Percentiles rank a stretch among this genome's conserved stretches.
These are phyloP conservation scores for Strongylocentrotus purpuratus DNA, from an alignment of 35 echinoderm and acorn worm genomes.

Conservation along the genomic window DNA sequence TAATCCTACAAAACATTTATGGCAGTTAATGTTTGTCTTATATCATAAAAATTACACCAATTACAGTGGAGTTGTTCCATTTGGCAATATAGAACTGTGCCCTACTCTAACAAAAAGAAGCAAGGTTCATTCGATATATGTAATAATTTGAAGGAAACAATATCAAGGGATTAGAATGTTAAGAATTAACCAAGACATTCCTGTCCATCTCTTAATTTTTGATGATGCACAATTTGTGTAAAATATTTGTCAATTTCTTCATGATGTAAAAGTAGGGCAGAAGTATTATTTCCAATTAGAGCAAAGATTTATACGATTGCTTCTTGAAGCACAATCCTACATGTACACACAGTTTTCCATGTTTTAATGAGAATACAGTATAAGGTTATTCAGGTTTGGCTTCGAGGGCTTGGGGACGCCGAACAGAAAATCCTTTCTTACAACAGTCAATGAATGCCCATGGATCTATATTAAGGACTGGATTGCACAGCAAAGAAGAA, in stretches of 20 bases:
- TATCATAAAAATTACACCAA: too few relatives aligned
- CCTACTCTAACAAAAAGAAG: too few relatives aligned
- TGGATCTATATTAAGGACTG: background rate
- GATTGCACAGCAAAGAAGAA: background rate
- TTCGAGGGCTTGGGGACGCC: background rate
- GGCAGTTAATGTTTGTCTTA: too few relatives aligned
- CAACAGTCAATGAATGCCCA: background rate
- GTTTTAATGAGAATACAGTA: background rate
- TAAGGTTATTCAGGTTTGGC: background rate
- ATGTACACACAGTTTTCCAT: background rate
- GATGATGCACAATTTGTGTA: too few relatives aligned
- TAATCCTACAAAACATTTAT: background rate
- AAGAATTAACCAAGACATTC: too few relatives aligned
- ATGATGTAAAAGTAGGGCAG: background rate
- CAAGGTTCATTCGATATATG: too few relatives aligned
- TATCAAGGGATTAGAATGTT: too few relatives aligned
- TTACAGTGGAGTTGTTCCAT: background rate
- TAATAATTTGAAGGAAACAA: too few relatives aligned
- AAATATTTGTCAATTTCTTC: too few relatives aligned
- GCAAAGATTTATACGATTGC: background rate
- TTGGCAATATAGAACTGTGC: background rate
- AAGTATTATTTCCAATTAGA: background rate
- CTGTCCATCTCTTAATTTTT: too few relatives aligned
- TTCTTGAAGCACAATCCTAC: background rate
- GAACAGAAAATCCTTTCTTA: background rate